Evolutionary conservation across 2,888 invertebrate genomes (phyloP).

Genomic region (Acleris literana): DNA sequence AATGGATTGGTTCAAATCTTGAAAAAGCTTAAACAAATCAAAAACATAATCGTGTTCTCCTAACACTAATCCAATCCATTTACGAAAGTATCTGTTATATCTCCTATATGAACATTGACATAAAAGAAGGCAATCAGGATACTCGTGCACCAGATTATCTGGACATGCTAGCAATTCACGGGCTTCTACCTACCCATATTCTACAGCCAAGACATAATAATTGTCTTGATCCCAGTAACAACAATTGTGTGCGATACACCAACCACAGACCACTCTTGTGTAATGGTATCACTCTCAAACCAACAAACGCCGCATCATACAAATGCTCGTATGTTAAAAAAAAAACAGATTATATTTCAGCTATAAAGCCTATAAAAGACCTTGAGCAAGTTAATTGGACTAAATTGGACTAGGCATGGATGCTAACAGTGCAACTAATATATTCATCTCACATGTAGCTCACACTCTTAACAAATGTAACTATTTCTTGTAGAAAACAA

Average conservation of each 20-base stretch:
- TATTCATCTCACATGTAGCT: neutral
- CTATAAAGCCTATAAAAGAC: constrained; percentile 4
- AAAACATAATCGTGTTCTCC: constrained; percentile 3
- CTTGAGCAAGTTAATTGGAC: neutral
- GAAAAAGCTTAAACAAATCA: neutral
- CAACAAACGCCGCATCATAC: neutral
- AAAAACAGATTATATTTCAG: neutral
- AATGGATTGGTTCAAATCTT: constrained; percentile 1
- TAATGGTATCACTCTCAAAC: constrained; percentile 2
- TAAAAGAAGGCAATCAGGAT: neutral
- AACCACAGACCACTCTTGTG: constrained; percentile 8
- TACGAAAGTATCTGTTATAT: too few relatives aligned
- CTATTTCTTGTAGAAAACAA: neutral
- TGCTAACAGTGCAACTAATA: neutral
- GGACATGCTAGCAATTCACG: constrained; percentile 6
- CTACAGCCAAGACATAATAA: constrained; percentile 2
- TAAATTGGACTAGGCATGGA: neutral
- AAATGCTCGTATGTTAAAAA: neutral
- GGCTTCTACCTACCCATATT: constrained; percentile 3
- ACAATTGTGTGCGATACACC: constrained; percentile 5
- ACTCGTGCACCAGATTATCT: neutral
- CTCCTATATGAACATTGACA: constrained; percentile 13
- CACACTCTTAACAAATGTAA: neutral
- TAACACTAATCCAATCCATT: too few relatives aligned
- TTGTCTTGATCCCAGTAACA: constrained; percentile 4